These are phyloP conservation scores for Pristionchus arcanus DNA, from an alignment of 2,888 invertebrate species.

Conservation along the genomic window DNA sequence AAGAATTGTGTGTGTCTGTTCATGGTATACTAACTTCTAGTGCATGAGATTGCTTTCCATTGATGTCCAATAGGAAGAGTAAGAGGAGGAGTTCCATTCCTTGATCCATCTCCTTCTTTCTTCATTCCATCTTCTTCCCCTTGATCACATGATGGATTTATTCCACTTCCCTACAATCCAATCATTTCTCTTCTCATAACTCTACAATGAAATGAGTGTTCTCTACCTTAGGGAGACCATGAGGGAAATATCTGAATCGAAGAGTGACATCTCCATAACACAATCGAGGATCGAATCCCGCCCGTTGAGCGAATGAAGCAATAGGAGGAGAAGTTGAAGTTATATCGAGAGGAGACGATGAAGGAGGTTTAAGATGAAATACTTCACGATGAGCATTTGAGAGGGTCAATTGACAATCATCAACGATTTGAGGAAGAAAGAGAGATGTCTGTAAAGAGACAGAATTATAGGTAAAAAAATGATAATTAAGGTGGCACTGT, in stretches of 20 bases:
- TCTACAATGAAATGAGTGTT: neutral
- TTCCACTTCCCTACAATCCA: conserved; percentile 25
- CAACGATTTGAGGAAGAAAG: conserved; percentile 75
- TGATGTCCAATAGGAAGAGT: conserved; percentile 52
- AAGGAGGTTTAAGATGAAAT: conserved; percentile 73
- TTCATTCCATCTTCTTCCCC: conserved; percentile 47
- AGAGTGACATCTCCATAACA: conserved; percentile 94
- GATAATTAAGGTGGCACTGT: neutral
- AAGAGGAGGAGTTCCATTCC: conserved; percentile 46
- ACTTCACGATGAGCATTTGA: conserved; percentile 76
- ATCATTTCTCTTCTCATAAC: neutral
- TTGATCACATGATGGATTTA: conserved; percentile 43
- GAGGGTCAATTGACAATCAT: conserved; percentile 74
- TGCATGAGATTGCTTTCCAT: conserved; percentile 56
- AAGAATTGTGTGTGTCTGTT: neutral
- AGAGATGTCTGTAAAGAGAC: conserved; percentile 60
- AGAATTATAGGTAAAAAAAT: neutral
- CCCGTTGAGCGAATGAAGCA: conserved; percentile 82
- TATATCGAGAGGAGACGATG: conserved; percentile 44
- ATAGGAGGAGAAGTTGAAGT: conserved; percentile 40
- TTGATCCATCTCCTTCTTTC: conserved; percentile 39
- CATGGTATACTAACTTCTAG: neutral
- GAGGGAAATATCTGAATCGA: conserved; percentile 83
- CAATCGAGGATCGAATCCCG: conserved; percentile 92
- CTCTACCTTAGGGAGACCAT: conserved; percentile 64